phyloP scores from a whole-genome alignment of 2,888 invertebrate genomes.

The Eustalomyia histrio region DNA sequence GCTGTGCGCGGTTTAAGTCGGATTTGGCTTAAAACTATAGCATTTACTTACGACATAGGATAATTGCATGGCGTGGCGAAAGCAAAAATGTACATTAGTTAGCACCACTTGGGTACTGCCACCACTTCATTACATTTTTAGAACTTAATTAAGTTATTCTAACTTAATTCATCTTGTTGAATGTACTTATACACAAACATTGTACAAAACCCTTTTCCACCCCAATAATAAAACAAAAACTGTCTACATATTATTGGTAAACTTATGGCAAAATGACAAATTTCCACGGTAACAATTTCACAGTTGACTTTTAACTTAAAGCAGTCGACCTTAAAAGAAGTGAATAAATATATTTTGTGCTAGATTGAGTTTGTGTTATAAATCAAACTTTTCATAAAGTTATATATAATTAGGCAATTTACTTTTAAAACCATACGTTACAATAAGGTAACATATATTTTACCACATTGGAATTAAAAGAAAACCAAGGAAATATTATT shows the following conservation, averaged over 20 bases:
- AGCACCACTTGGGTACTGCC: conserved; percentile 6
- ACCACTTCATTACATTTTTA: conserved; percentile 55
- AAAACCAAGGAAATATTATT: too few species aligned
- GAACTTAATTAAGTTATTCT: conserved; percentile 62
- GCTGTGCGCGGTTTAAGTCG: too few species aligned
- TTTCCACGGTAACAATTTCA: conserved; percentile 73
- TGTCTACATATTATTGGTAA: conserved; percentile 17
- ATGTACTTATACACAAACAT: not conserved
- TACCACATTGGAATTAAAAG: too few species aligned
- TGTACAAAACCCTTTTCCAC: conserved; percentile 4
- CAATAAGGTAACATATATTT: too few species aligned
- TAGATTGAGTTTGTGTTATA: conserved; percentile 69
- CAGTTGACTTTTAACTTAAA: conserved; percentile 74
- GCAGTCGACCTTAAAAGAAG: conserved; percentile 59
- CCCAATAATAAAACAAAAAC: not conserved
- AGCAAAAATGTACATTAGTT: too few species aligned
- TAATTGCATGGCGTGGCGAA: too few species aligned
- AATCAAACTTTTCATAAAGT: conserved; percentile 77
- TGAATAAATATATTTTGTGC: conserved; percentile 59
- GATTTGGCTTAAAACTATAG: too few species aligned
- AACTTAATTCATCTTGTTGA: conserved; percentile 40
- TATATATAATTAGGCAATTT: conserved; percentile 75
- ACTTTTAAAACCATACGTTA: conserved; percentile 2
- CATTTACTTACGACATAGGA: too few species aligned
- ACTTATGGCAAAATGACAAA: conserved; percentile 75